phyloP scores from a whole-genome alignment of 2,113 vertebrate genomes.

The Paradisaea rubra region DNA sequence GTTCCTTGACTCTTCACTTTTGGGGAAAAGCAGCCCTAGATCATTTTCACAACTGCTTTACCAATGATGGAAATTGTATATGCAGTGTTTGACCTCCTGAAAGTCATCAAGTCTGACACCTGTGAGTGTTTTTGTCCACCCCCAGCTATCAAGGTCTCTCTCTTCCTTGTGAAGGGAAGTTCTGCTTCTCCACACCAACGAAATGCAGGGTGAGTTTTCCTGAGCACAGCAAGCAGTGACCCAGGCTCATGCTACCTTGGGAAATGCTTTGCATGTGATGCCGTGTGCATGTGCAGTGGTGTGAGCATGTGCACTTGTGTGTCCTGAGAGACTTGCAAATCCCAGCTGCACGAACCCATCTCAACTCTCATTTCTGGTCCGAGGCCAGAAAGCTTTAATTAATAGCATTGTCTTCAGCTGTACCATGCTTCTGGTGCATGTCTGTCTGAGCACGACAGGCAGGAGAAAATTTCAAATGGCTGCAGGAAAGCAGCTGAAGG shows the following conservation, averaged over 20 bases:
- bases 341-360: not conserved
- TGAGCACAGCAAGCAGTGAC: not conserved
- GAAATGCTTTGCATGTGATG: not conserved
- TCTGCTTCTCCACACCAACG: accelerated
- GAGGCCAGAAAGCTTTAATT: not conserved
- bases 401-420: not conserved
- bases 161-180: not conserved
- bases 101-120: not conserved
- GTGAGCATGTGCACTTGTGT: not conserved
- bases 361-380: not conserved
- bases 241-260: not conserved
- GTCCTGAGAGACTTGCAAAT: not conserved
- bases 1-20: not conserved
- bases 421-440: not conserved
- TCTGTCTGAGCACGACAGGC: not conserved
- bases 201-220: not conserved
- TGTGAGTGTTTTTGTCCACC: not conserved
- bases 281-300: not conserved
- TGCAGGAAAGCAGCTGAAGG: constrained; percentile 18
- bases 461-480: not conserved
- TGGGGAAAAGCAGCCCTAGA: not conserved
- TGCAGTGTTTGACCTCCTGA: not conserved
- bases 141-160: not conserved
- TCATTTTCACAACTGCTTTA: not conserved
- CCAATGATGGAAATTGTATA: not conserved